Percentiles rank a stretch among this genome's conserved stretches.
phyloP scores from a whole-genome alignment of 64 coral and sea anemone genomes.

The Astreopora myriophthalma region DNA sequence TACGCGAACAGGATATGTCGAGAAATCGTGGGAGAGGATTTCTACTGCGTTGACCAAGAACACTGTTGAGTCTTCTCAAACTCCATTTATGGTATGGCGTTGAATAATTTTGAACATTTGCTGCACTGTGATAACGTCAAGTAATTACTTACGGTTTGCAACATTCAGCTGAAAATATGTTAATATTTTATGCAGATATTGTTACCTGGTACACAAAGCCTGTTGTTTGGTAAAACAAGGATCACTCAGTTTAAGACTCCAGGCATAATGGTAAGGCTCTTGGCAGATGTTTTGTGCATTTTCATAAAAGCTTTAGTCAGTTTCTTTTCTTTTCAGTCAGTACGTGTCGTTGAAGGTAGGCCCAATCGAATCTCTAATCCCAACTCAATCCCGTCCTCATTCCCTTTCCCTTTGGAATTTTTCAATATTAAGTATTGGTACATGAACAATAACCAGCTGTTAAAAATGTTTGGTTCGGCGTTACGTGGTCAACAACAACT shows the following conservation, averaged over 20 bases:
- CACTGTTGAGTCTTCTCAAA: not conserved
- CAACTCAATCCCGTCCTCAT: too few species aligned
- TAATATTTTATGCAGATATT: not conserved
- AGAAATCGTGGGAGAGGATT: not conserved
- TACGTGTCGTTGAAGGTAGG: too few species aligned
- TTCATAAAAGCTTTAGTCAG: not conserved
- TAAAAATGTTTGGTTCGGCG: too few species aligned
- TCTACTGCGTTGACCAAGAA: not conserved
- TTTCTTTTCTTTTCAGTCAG: too few species aligned
- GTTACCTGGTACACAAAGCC: conserved; percentile 18
- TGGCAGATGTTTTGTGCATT: not conserved
- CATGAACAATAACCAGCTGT: too few species aligned
- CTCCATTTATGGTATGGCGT: conserved; percentile 15
- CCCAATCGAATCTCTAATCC: too few species aligned
- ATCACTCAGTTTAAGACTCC: conserved; percentile 12
- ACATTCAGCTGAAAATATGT: not conserved
- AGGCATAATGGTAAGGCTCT: not conserved
- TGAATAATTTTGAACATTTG: too few species aligned
- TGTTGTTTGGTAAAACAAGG: conserved; percentile 41
- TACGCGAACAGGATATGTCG: not conserved
- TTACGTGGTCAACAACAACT: too few species aligned
- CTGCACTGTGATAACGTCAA: too few species aligned
- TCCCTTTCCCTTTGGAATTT: too few species aligned
- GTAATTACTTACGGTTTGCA: too few species aligned
- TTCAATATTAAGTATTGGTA: too few species aligned